Conservation (phyloP, 2,113 vertebrate genomes). For the Zingel zingel region DNA sequence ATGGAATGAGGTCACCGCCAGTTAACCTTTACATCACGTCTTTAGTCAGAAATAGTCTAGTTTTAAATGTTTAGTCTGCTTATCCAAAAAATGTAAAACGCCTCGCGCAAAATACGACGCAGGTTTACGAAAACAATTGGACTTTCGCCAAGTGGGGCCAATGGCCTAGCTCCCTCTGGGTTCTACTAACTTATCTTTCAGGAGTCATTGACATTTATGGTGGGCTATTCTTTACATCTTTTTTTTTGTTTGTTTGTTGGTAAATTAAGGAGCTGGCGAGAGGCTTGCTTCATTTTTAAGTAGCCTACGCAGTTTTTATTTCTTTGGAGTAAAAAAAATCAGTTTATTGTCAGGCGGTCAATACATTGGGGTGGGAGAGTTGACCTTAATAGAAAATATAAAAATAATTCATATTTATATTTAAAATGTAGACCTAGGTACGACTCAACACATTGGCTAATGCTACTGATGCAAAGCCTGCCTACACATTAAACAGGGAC, state of each 20-base stretch:
- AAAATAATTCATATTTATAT: background rate
- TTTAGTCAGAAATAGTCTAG: background rate
- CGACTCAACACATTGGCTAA: background rate
- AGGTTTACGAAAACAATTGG: conserved; percentile 39
- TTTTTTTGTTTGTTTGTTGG: background rate
- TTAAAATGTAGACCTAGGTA: background rate
- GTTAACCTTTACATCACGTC: background rate
- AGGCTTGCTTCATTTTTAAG: background rate
- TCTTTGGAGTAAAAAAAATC: background rate
- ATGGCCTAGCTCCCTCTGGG: conserved; percentile 4
- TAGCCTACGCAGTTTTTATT: background rate
- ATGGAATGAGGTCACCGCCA: background rate
- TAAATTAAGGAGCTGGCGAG: background rate
- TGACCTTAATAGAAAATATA: background rate
- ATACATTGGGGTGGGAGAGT: background rate
- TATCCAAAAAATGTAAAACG: background rate
- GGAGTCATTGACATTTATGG: background rate
- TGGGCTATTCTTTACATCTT: background rate
- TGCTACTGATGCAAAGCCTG: conserved; percentile 5
- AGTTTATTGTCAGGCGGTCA: background rate
- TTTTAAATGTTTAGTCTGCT: conserved; percentile 1
- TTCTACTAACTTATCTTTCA: background rate
- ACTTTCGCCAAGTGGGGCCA: conserved; percentile 51
- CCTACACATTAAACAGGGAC: background rate
- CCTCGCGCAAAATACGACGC: conserved; percentile 15